Base-by-base conservation (phyloP, 2,888 invertebrate species). In the Tetragonula carbonaria region DNA sequence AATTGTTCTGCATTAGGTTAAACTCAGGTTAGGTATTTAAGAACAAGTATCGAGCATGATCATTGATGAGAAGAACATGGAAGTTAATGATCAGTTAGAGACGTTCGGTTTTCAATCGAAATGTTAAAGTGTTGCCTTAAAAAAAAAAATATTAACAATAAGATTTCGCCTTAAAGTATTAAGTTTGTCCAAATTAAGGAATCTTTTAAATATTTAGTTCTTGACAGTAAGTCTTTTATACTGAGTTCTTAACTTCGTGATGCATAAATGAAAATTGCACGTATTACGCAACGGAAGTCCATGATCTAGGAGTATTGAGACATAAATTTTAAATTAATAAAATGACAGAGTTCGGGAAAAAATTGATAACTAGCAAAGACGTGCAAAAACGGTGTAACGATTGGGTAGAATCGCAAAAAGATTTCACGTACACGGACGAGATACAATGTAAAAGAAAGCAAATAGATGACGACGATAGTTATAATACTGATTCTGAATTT, bases 401-500 rank as follows among this genome's bases (percentile, higher is more conserved):
- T 1, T 94, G 94, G 94, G 87, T 94, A 0, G 91, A 92, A 78
- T 84, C 90, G 4, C 92, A 93, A 66, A 90, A 89, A 50, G 84
- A 91, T 62, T 50, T 81, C 53, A 45, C 82, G 5, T 76, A 82
- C 21, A 63, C 79, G 11, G 87, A 87, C 6, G 78, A 85, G 38
- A 77, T 71, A 51, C 74, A 59, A 16, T 33, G 68, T 0, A 92
- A 93, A 76, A 82, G 79, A 59, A 90, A 90, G 28, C 87, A 90
- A 50, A 85, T 74, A 62, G 93, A 93, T 28, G 88, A 86, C 18
- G 92, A 93, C 5, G 92, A 94, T 21, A 91, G 86, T 62, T 91
- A 90, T 53, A 92, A 93, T 33, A 94, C 94, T 0, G 94, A 94
- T 82, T 93, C 93, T 0, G 94, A 94, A 75, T 94, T 94, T 76